Conservation (phyloP, 2,113 vertebrate species). For the human region DNA sequence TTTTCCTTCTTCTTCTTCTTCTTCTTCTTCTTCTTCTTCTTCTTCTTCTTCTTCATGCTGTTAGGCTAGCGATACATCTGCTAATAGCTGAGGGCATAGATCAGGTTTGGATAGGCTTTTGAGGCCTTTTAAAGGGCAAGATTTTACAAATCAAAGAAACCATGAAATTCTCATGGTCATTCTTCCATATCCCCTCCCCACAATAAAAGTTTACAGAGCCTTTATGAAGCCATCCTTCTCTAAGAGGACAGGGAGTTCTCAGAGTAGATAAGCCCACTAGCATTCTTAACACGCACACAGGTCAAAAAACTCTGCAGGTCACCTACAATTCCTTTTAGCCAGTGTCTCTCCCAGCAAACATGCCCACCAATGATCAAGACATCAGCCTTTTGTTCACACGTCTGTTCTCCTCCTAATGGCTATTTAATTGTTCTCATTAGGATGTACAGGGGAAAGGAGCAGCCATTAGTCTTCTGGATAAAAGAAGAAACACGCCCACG, state of each 20-base stretch:
- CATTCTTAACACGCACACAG: neutral
- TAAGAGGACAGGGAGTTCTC: neutral
- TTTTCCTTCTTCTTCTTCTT: neutral
- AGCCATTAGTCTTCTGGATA: constrained; percentile 30
- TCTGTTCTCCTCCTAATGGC: constrained; percentile 40
- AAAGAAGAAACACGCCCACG: constrained; percentile 31
- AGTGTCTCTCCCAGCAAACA: neutral
- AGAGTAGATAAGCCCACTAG: neutral
- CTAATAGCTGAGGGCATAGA: neutral
- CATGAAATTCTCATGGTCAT: neutral
- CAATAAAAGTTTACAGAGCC: neutral
- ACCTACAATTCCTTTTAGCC: neutral
- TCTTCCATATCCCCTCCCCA: neutral
- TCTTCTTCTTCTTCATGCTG: neutral
- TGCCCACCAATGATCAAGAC: neutral
- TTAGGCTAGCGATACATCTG: neutral
- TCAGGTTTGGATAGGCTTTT: neutral
- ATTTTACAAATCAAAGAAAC: neutral
- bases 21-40: too few species aligned
- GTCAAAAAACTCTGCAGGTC: neutral
- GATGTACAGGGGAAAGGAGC: neutral
- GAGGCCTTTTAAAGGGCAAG: neutral
- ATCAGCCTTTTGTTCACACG: constrained; percentile 45
- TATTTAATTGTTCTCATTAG: constrained; percentile 66
- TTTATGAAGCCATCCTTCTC: neutral